Conservation (phyloP, 2,888 invertebrate species). For the Panzeria rudis region DNA sequence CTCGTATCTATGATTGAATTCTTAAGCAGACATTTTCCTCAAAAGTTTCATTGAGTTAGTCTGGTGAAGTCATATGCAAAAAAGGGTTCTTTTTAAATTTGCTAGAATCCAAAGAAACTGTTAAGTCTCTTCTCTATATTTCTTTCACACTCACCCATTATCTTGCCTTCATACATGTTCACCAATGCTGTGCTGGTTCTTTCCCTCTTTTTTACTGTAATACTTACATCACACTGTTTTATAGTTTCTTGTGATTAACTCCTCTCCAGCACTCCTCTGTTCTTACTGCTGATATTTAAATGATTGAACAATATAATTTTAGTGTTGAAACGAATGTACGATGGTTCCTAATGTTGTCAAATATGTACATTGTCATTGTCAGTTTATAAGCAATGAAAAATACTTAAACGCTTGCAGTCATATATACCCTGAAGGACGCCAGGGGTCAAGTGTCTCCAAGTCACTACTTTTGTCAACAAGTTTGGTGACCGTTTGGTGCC, state of each 20-base stretch:
- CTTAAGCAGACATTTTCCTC: no score
- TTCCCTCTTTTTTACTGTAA: not conserved
- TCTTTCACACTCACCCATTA: no score
- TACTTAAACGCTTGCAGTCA: conserved; percentile 1
- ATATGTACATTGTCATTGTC: conserved; percentile 65
- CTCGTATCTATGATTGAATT: no score
- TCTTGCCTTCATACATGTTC: not conserved
- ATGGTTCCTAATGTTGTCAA: conserved; percentile 56
- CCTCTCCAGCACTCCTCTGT: not conserved
- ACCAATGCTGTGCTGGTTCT: not conserved
- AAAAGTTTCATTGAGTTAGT: no score
- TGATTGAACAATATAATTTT: conserved; percentile 11
- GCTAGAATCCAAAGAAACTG: no score
- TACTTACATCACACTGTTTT: not conserved
- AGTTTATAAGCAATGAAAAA: conserved; percentile 52
- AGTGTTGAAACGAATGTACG: conserved; percentile 10
- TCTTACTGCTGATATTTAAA: conserved; percentile 10
- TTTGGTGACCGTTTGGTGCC: no score
- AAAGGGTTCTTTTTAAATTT: no score
- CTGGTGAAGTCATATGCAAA: no score
- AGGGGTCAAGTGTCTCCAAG: no score
- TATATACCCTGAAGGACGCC: not conserved
- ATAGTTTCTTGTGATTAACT: not conserved
- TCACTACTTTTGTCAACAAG: no score
- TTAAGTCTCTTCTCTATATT: no score